Evolutionary conservation across 2,888 invertebrate genomes (phyloP).

Genomic region (Rhimphoctona megacephalus): DNA sequence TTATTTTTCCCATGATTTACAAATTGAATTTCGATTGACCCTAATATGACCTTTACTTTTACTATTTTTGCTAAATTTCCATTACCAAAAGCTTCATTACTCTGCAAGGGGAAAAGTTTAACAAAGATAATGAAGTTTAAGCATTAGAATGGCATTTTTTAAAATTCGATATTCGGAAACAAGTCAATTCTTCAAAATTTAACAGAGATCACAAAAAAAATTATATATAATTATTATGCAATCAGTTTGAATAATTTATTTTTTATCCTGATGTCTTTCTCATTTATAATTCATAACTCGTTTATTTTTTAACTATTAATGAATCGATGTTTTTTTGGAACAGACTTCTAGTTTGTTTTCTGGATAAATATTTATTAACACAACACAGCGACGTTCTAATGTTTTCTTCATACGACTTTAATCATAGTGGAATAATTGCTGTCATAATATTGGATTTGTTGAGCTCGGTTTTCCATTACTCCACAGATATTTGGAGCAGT

Average conservation of each 20-base stretch:
- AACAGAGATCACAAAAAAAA: too few relatives aligned
- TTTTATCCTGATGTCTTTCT: neutral
- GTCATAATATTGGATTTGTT: neutral
- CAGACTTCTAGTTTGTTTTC: too few relatives aligned
- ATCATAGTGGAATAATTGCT: neutral
- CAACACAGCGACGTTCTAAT: neutral
- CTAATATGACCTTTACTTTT: neutral
- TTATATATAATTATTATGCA: neutral
- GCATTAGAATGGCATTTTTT: neutral
- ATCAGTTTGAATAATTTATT: neutral
- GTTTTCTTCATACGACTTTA: neutral
- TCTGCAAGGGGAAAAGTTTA: neutral
- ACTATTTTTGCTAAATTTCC: neutral
- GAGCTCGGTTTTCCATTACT: constrained; percentile 3
- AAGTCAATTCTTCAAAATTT: neutral
- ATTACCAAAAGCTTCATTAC: neutral
- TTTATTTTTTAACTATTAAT: neutral
- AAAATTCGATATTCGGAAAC: neutral
- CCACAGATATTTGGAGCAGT: neutral
- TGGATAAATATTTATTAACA: too few relatives aligned
- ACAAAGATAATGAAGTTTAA: neutral
- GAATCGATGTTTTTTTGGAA: too few relatives aligned
- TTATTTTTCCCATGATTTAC: neutral
- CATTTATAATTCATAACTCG: neutral
- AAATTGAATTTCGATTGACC: neutral